These are phyloP conservation scores for Thymelicus acteon DNA, from an alignment of 2,888 invertebrate species.

Conservation along the genomic window DNA sequence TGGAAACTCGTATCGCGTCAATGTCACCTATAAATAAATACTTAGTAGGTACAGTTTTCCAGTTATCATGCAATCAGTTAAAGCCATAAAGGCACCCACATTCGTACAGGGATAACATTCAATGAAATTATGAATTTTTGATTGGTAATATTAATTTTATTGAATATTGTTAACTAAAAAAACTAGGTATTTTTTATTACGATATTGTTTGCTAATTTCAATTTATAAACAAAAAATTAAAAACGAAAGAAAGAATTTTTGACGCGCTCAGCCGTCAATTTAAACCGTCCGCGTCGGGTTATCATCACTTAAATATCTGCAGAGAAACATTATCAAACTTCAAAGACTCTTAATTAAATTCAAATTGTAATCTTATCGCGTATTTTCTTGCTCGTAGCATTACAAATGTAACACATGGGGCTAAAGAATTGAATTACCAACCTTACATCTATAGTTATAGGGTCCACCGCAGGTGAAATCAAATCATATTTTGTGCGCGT, in stretches of 20 bases:
- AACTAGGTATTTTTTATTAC: no score
- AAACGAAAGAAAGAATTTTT: no score
- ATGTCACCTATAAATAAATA: not conserved
- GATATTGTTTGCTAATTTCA: no score
- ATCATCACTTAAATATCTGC: not conserved
- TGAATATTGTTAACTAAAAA: no score
- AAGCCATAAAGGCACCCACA: no score
- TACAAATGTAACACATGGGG: not conserved
- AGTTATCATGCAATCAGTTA: not conserved
- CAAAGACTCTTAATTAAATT: not conserved
- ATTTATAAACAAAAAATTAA: no score
- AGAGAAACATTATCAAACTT: not conserved
- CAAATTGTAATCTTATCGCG: constrained; percentile 17
- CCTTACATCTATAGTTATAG: not conserved
- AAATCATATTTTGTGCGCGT: constrained; percentile 10
- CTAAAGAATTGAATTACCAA: not conserved
- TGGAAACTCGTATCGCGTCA: not conserved
- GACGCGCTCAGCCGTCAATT: not conserved
- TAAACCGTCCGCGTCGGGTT: not conserved
- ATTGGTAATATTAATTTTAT: no score
- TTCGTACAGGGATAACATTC: no score
- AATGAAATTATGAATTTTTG: no score
- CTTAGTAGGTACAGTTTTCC: not conserved
- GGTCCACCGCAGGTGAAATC: not conserved
- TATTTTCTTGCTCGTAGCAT: constrained; percentile 21